phyloP scores from a whole-genome alignment of 2,113 vertebrate species.

The Carassius carassius region DNA sequence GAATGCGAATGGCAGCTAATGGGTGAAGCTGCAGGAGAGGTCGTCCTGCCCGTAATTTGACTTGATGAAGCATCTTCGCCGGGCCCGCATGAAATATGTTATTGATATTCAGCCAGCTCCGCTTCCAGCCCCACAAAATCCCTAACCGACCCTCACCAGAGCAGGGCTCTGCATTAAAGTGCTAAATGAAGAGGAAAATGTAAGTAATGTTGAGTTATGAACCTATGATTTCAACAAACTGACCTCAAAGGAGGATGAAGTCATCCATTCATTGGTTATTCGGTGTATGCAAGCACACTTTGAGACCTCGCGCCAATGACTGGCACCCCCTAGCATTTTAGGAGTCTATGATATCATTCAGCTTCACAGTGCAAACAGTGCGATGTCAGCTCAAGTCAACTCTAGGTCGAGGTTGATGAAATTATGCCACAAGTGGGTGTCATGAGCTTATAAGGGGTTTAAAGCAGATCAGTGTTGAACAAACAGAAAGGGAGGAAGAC shows the following conservation, averaged over 20 bases:
- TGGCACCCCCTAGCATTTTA: not conserved
- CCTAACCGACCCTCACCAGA: slow-evolving; percentile 69
- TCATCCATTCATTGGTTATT: not conserved
- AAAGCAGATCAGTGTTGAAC: slow-evolving; percentile 57
- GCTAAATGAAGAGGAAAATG: slow-evolving; percentile 89
- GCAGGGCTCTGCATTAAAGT: slow-evolving; percentile 79
- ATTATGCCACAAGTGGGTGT: slow-evolving; percentile 44
- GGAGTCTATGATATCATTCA: slow-evolving; percentile 46
- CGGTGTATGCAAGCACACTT: not conserved
- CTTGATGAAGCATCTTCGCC: slow-evolving; percentile 73
- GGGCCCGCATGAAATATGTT: slow-evolving; percentile 73
- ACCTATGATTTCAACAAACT: slow-evolving; percentile 85
- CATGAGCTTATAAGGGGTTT: slow-evolving; percentile 57
- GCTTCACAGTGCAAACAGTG: slow-evolving; percentile 27
- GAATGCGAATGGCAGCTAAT: slow-evolving; percentile 74
- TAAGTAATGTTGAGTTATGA: slow-evolving; percentile 90
- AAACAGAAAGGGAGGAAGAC: slow-evolving; percentile 51
- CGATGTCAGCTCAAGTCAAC: slow-evolving; percentile 36
- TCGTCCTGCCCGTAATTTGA: slow-evolving; percentile 73
- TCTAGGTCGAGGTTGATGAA: slow-evolving; percentile 47
- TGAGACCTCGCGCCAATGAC: not conserved
- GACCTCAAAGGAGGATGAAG: slow-evolving; percentile 67
- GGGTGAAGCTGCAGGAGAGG: slow-evolving; percentile 73
- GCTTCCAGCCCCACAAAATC: slow-evolving; percentile 61
- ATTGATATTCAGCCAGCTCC: slow-evolving; percentile 82